A percentile compares a stretch with the other conserved stretches of the same genome.
These are phyloP conservation scores for Chaenogobius annularis DNA, from an alignment of 2,113 vertebrate species.

Conservation along the genomic window DNA sequence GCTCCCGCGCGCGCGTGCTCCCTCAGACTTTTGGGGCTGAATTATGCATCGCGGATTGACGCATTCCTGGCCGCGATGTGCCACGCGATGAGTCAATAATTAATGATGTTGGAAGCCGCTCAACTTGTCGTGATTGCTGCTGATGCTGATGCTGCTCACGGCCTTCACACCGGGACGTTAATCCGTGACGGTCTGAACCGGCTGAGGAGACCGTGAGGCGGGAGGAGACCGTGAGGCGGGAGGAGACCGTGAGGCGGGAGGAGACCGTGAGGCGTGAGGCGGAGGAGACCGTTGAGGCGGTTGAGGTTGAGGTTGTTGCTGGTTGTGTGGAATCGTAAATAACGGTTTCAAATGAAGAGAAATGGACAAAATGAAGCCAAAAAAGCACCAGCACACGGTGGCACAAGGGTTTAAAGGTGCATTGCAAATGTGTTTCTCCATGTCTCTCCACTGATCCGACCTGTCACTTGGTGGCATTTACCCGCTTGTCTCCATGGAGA, in stretches of 20 bases:
- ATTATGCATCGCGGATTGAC: constrained; percentile 34
- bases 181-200: constrained; percentile 25
- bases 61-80: constrained; percentile 41
- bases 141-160: background rate
- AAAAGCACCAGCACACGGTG: no score
- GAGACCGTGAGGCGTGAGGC: no score
- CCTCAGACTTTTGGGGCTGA: constrained; percentile 20
- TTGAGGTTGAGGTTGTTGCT: no score
- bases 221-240: background rate
- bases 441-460: no score
- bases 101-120: constrained; percentile 29
- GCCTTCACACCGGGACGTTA: constrained; percentile 16
- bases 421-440: no score
- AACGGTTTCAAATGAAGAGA: no score
- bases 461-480: no score
- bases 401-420: no score
- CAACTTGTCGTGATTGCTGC: constrained; percentile 35
- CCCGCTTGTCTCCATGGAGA: no score
- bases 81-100: constrained; percentile 51
- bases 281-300: no score
- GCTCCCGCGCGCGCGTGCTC: background rate
- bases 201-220: background rate
- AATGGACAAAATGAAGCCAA: no score
- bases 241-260: background rate
- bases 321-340: no score